phyloP scores from a whole-genome alignment of 2,888 invertebrate genomes.

The Macrophya annulata region DNA sequence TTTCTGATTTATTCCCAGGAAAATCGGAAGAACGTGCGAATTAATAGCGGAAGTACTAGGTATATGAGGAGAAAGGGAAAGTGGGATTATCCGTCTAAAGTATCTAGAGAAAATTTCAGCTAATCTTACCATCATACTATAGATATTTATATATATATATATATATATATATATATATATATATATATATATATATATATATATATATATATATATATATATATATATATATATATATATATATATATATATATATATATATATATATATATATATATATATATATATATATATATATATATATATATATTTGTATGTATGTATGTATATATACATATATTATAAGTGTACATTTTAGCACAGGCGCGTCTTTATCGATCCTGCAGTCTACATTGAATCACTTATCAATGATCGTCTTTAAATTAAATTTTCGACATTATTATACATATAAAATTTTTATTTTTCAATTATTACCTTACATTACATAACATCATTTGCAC shows the following conservation, averaged over 20 bases:
- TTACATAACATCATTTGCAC: not conserved
- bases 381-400: not conserved
- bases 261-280: not conserved
- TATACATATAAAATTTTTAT: not conserved
- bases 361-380: conserved; percentile 1
- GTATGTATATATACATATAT: not conserved
- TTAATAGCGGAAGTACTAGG: not conserved
- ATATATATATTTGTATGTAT: too few relatives aligned
- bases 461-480: not conserved
- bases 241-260: too few relatives aligned
- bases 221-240: too few relatives aligned
- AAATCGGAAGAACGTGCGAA: not conserved
- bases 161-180: not conserved
- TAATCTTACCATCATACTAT: conserved; percentile 21
- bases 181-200: too few relatives aligned
- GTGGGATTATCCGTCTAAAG: conserved; percentile 23
- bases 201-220: too few relatives aligned
- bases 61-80: not conserved
- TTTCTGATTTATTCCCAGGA: not conserved
- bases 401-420: not conserved
- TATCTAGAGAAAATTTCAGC: not conserved
- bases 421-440: conserved; percentile 2
- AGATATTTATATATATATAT: not conserved
- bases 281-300: too few relatives aligned
- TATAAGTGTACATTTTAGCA: conserved; percentile 11